Conservation (phyloP, 1,140 invertebrate species). For the Bombus consobrinus region DNA sequence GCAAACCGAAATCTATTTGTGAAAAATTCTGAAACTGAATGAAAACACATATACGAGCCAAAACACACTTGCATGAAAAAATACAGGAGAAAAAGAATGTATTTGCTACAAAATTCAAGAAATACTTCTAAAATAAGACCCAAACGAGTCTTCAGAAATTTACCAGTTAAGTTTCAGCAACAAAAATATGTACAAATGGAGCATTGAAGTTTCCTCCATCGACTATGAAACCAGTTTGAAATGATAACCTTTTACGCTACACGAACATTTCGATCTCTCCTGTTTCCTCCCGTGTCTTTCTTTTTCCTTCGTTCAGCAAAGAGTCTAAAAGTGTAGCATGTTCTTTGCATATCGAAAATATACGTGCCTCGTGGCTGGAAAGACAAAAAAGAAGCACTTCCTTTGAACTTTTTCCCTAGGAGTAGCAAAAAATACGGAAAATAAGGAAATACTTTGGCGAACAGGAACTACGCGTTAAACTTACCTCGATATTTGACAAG, state of each 20-base stretch:
- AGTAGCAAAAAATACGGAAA: background rate
- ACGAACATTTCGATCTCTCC: background rate
- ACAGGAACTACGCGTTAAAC: background rate
- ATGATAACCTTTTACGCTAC: background rate
- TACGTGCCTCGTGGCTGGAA: background rate
- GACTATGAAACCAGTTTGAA: background rate
- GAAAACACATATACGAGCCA: background rate
- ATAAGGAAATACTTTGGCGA: background rate
- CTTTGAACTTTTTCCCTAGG: background rate
- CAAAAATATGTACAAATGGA: background rate
- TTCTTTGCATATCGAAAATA: background rate
- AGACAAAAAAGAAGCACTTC: background rate
- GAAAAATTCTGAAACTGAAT: background rate
- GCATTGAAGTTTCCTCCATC: too few species aligned
- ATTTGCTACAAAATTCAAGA: background rate
- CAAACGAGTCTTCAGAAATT: background rate
- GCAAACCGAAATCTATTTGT: background rate
- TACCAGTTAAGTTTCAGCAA: background rate
- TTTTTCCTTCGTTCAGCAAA: background rate
- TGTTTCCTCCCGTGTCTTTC: background rate
- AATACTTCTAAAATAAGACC: background rate
- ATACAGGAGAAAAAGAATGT: background rate
- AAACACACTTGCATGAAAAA: background rate
- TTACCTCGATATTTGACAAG: background rate
- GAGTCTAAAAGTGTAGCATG: background rate